A percentile compares a stretch with the other conserved stretches of the same genome.
Evolutionary conservation across 2,888 invertebrate species (phyloP).

Genomic region (Caenorhabditis macrosperma): DNA sequence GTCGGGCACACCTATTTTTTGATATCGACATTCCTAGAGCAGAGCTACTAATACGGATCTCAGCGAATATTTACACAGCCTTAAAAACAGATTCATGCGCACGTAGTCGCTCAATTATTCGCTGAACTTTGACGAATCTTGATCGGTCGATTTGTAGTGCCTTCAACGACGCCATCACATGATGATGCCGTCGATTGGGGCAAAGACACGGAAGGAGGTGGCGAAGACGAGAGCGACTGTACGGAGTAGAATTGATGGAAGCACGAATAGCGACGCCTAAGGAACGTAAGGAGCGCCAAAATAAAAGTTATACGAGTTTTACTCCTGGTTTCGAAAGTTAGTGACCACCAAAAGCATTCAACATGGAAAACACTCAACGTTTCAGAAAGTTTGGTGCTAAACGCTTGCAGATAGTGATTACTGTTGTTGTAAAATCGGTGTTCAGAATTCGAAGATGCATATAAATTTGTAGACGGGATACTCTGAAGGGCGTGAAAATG

Average conservation of each 20-base stretch:
- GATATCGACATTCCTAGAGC: conserved; percentile 19
- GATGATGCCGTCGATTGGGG: conserved; percentile 35
- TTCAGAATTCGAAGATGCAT: too few relatives aligned
- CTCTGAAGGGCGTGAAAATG: neutral
- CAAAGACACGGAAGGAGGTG: conserved; percentile 8
- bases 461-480: too few relatives aligned
- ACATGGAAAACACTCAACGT: too few relatives aligned
- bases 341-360: too few relatives aligned
- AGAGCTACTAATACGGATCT: conserved; percentile 34
- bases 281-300: conserved; percentile 23
- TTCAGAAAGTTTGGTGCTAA: too few relatives aligned
- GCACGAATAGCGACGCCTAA: conserved; percentile 22
- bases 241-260: conserved; percentile 15
- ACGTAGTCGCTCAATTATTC: neutral
- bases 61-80: conserved; percentile 26
- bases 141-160: conserved; percentile 29
- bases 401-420: too few relatives aligned
- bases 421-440: too few relatives aligned
- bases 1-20: conserved; percentile 50
- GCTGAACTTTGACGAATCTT: conserved; percentile 1
- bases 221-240: conserved; percentile 22
- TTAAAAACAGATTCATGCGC: neutral
- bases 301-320: too few relatives aligned
- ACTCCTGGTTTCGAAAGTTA: neutral
- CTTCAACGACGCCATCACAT: conserved; percentile 32